Evolutionary conservation across 2,888 invertebrate species (phyloP).

Genomic region (Mesopsocus fuscifrons): DNA sequence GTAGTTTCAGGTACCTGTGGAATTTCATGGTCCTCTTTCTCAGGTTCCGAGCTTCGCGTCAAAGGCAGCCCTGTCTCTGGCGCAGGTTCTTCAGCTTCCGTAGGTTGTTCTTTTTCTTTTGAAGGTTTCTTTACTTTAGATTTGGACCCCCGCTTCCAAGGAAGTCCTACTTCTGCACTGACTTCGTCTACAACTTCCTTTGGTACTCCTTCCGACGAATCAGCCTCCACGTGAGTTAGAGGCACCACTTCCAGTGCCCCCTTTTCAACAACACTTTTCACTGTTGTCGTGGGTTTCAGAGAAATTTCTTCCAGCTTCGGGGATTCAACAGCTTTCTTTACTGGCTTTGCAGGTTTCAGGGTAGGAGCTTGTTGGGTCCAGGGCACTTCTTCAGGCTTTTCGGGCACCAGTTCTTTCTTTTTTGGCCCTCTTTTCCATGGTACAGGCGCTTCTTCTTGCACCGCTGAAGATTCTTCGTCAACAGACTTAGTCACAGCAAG

Average conservation of each 20-base stretch:
- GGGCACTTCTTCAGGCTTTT: slow-evolving; percentile 1
- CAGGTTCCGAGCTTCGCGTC: no score
- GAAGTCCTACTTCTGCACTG: no score
- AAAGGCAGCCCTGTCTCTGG: no score
- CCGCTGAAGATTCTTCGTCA: slow-evolving; percentile 19
- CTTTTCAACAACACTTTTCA: no score
- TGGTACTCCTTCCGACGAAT: slow-evolving; percentile 5
- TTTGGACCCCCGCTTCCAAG: no score
- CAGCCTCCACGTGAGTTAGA: not conserved
- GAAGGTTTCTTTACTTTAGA: no score
- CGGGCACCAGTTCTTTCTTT: not conserved
- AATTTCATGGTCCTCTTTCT: not conserved
- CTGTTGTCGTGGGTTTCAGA: slow-evolving; percentile 16
- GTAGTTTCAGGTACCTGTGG: not conserved
- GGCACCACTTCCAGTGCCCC: not conserved
- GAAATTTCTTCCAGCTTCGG: slow-evolving; percentile 19
- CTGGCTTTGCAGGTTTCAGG: slow-evolving; percentile 15
- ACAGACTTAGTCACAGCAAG: slow-evolving; percentile 14
- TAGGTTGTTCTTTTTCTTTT: no score
- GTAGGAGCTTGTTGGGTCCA: slow-evolving; percentile 2
- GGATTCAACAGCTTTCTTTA: slow-evolving; percentile 28
- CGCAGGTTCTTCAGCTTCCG: no score
- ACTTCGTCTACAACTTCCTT: no score
- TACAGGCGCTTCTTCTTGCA: slow-evolving; percentile 13
- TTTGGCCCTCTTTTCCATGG: slow-evolving; percentile 15